Conservation (phyloP, 1,140 invertebrate genomes). For the Panagrolaimus sp. region DNA sequence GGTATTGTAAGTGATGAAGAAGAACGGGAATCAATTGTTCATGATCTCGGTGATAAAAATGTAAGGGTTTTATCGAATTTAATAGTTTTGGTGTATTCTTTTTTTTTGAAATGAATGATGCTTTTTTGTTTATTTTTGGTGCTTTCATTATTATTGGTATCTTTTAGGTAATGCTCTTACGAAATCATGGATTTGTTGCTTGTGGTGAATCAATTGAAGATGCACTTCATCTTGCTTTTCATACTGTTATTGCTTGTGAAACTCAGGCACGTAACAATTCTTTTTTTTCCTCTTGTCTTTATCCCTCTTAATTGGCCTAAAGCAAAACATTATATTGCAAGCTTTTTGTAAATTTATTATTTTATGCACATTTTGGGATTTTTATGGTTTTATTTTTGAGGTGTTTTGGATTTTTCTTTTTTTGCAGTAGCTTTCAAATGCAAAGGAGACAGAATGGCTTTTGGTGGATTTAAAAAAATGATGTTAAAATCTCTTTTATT, state of each 20-base stretch:
- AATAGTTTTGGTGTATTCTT: too few relatives aligned
- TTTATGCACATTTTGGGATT: too few relatives aligned
- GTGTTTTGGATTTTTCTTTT: too few relatives aligned
- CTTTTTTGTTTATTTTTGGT: constrained; percentile 16
- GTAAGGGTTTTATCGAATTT: constrained; percentile 28
- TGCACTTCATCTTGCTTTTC: constrained; percentile 81
- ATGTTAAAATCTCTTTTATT: background rate
- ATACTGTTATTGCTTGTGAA: constrained; percentile 78
- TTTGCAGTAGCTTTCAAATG: too few relatives aligned
- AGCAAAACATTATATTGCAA: too few relatives aligned
- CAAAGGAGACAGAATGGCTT: too few relatives aligned
- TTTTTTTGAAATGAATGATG: constrained; percentile 7
- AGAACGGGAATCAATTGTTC: constrained; percentile 59
- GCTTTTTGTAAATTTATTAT: too few relatives aligned
- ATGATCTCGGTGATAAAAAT: constrained; percentile 59
- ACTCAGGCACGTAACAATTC: constrained; percentile 63
- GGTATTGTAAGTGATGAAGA: constrained; percentile 61
- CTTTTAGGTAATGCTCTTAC: constrained; percentile 73
- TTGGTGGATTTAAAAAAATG: too few relatives aligned
- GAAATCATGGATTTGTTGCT: constrained; percentile 87
- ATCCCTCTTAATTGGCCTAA: too few relatives aligned
- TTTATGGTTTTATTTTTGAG: too few relatives aligned
- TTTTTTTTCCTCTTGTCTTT: too few relatives aligned
- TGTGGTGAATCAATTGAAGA: constrained; percentile 95
- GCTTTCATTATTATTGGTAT: constrained; percentile 17